A percentile compares a stretch with the other conserved stretches of the same genome.
These are phyloP conservation scores for Uromys caudimaculatus DNA, from an alignment of 2,797 vertebrate genomes.

Conservation along the genomic window DNA sequence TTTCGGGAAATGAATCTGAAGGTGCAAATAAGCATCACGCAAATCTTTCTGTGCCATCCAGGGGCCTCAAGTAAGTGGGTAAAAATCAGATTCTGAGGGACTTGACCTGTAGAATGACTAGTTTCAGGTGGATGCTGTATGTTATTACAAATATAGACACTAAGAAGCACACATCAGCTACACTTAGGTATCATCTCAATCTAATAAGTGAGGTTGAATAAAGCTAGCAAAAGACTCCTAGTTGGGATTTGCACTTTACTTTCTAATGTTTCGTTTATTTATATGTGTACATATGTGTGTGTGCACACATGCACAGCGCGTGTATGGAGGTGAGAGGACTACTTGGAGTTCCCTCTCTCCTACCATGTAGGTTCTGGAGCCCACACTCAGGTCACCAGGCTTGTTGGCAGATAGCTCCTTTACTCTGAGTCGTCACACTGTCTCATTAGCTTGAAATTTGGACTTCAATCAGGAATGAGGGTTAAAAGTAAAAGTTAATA, in stretches of 20 bases:
- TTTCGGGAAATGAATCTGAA: background rate
- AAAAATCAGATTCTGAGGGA: constrained; percentile 46
- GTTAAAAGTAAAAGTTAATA: constrained; percentile 37
- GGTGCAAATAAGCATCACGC: background rate
- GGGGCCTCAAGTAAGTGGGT: background rate
- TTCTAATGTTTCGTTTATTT: background rate
- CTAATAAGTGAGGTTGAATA: background rate
- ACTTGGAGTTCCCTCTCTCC: background rate
- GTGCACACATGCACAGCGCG: background rate
- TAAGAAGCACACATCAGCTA: background rate
- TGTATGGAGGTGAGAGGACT: background rate
- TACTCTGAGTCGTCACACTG: background rate
- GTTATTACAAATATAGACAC: background rate
- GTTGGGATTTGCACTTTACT: background rate
- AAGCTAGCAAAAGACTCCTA: background rate
- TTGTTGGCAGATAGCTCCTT: background rate
- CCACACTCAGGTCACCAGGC: too few relatives aligned
- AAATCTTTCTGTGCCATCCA: background rate
- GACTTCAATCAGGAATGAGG: constrained; percentile 13
- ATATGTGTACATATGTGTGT: background rate
- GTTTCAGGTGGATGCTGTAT: background rate
- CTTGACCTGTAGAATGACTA: background rate
- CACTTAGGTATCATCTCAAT: background rate
- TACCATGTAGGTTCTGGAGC: background rate
- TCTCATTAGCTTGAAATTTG: background rate